These are phyloP conservation scores for Martes martes DNA, from an alignment of 2,113 vertebrate genomes.

Conservation along the genomic window DNA sequence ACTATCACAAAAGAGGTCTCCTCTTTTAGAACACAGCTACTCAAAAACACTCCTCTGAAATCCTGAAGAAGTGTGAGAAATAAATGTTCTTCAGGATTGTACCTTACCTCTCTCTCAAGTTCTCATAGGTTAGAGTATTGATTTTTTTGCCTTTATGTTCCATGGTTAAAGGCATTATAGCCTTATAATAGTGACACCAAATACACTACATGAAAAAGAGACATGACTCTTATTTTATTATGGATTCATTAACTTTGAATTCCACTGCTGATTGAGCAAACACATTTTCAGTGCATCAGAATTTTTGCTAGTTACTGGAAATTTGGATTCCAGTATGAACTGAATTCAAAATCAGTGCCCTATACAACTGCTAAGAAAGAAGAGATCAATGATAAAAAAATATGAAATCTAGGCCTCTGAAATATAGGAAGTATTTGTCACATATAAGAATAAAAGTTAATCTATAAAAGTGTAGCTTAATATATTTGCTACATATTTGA, in stretches of 20 bases:
- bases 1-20: not conserved
- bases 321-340: not conserved
- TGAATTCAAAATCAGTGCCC: not conserved
- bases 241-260: slow-evolving; percentile 10
- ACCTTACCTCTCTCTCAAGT: not conserved
- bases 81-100: not conserved
- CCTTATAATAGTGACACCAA: not conserved
- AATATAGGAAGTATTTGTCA: not conserved
- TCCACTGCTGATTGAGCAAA: not conserved
- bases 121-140: not conserved
- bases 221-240: not conserved
- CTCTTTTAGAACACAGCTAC: not conserved
- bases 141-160: not conserved
- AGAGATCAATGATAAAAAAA: not conserved
- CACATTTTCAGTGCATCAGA: not conserved
- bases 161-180: not conserved
- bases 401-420: not conserved
- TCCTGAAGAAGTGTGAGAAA: not conserved
- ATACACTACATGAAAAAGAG: not conserved
- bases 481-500: not conserved
- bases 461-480: not conserved
- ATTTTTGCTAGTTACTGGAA: not conserved
- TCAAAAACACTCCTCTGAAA: not conserved
- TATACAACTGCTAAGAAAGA: not conserved
- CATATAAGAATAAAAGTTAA: not conserved